Evolutionary conservation across 2,888 invertebrate species (phyloP), one percentile per base, ranked within the genome.

Genomic region (Diarsia mendica): DNA sequence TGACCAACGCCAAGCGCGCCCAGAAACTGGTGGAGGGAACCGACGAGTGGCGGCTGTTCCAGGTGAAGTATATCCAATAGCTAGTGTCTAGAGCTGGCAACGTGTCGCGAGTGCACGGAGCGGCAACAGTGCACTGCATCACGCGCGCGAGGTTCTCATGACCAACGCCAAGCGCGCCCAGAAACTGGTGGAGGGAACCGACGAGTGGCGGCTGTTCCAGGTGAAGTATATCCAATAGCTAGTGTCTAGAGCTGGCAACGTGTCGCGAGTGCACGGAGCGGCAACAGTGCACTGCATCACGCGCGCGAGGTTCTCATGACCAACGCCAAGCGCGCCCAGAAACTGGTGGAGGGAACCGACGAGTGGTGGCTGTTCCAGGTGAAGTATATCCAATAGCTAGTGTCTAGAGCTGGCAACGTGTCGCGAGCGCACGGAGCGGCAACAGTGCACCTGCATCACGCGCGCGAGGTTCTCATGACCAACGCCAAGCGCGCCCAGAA

Each of bases 311-410:
- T 46, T n/a, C 92, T 93, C 72, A 85, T 82, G 3, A 76, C 82
- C 23, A 93, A 95, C 89, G 88, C 92, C 55, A 91, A 85, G 68
- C 94, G 96, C 39, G 4, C 11, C 10, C n/a, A 10, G n/a, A 23
- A 55, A 23, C 23, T 55, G 1, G 55, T 5, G 13, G 28, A 28
- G 28, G 28, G 28, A 6, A 83, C 74, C 13, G 95, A 96, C 72
- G 92, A 94, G 1, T 96, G 95, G 95, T 91, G 94, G 2, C 86
- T 92, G 33, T 96, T 96, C 79, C 95, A 96, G 92, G 96, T 94
- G 33, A 77, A 39, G 15, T 60, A 13, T 13, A n/a, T 60, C 13
- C 33, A 33, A 10, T 33, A 33, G 60, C 58, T 28, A 28, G 58
- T 28, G 8, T n/a, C n/a, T n/a, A n/a, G n/a, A n/a, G n/a, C n/a